A percentile compares a stretch with the other conserved stretches of the same genome.
These are phyloP conservation scores for Rhynchonycteris naso DNA, from an alignment of 2,797 vertebrate genomes.

Conservation along the genomic window DNA sequence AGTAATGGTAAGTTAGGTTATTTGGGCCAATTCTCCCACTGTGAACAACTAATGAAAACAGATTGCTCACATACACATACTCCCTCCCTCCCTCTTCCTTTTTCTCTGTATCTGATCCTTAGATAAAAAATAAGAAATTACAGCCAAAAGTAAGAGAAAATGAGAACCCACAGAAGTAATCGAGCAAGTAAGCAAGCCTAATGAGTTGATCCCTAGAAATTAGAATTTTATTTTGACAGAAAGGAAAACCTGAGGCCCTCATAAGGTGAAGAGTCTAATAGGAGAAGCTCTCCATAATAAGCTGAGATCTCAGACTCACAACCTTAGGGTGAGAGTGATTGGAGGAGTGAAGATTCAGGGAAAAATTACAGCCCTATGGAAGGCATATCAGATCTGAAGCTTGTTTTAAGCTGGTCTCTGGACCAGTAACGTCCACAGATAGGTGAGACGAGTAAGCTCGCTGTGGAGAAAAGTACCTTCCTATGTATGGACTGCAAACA, in stretches of 20 bases:
- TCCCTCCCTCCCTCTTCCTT: neutral
- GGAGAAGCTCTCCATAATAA: neutral
- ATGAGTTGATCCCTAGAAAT: neutral
- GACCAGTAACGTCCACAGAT: neutral
- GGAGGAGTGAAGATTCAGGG: neutral
- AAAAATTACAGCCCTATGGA: neutral
- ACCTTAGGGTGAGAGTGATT: neutral
- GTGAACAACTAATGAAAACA: neutral
- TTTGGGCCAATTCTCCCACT: neutral
- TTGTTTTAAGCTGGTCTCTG: neutral
- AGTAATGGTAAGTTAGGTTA: neutral
- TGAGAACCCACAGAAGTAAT: neutral
- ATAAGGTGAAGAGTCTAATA: neutral
- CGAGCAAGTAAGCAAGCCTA: neutral
- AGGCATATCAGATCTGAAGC: neutral
- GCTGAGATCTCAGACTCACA: neutral
- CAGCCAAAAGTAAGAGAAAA: conserved; percentile 16
- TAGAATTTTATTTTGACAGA: conserved; percentile 20
- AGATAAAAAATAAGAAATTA: conserved; percentile 12
- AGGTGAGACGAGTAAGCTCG: neutral
- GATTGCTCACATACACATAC: neutral
- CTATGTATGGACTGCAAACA: neutral
- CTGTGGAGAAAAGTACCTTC: neutral
- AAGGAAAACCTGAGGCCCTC: neutral
- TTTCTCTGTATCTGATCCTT: neutral